phyloP scores from a whole-genome alignment of 1,140 invertebrate species.

The Bombus confusus region DNA sequence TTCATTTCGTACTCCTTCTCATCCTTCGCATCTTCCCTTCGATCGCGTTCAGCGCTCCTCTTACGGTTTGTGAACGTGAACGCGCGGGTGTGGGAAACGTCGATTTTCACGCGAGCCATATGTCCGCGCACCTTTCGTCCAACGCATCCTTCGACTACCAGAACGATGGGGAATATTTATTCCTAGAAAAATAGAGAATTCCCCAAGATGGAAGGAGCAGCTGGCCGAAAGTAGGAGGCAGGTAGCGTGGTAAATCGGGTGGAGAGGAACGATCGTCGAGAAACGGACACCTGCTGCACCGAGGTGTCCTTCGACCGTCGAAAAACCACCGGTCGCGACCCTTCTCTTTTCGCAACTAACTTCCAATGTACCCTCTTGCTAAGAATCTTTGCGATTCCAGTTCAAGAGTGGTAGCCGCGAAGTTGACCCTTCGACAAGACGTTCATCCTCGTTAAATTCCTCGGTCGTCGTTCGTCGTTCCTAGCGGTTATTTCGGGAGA shows the following conservation, averaged over 20 bases:
- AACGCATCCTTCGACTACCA: no score
- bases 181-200: constrained; percentile 31
- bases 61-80: background rate
- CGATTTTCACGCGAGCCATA: constrained; percentile 37
- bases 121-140: constrained; percentile 31
- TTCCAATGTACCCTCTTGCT: background rate
- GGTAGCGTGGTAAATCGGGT: constrained; percentile 57
- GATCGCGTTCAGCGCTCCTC: background rate
- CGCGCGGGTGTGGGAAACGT: constrained; percentile 9
- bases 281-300: constrained; percentile 40
- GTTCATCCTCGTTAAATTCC: background rate
- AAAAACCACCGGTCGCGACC: background rate
- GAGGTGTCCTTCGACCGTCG: constrained; percentile 24
- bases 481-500: background rate
- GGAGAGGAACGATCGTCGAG: constrained; percentile 28
- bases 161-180: background rate
- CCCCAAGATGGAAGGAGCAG: constrained; percentile 41
- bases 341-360: no score
- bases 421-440: background rate
- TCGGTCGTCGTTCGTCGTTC: background rate
- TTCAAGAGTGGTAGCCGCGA: background rate
- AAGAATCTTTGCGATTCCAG: no score
- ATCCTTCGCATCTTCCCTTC: background rate
- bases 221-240: constrained; percentile 58
- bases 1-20: constrained; percentile 30